Conservation (phyloP, 2,888 invertebrate genomes). For the Eristalis tenax region DNA sequence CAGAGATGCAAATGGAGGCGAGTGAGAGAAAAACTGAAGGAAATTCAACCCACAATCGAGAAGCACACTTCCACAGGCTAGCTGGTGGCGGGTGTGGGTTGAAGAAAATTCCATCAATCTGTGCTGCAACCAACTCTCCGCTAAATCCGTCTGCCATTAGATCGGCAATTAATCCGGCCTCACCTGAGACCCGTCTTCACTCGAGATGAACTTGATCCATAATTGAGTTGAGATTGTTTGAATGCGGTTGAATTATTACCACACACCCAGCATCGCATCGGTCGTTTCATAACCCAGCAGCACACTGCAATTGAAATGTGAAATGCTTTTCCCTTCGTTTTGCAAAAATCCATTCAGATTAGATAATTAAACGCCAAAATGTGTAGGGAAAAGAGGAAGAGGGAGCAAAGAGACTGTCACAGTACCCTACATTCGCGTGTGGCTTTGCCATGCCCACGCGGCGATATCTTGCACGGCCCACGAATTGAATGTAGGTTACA, state of each 20-base stretch:
- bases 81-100: not conserved
- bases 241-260: slow-evolving; percentile 37
- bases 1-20: slow-evolving; percentile 27
- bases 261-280: not conserved
- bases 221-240: slow-evolving; percentile 32
- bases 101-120: slow-evolving; percentile 41
- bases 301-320: not conserved
- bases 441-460: slow-evolving; percentile 26
- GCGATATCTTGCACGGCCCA: not conserved
- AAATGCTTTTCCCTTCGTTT: not conserved
- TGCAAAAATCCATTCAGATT: not conserved
- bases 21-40: not conserved
- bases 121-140: slow-evolving; percentile 46
- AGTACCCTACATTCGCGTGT: slow-evolving; percentile 17
- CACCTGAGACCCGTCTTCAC: slow-evolving; percentile 34
- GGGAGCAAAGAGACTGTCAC: slow-evolving; percentile 12
- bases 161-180: slow-evolving; percentile 51
- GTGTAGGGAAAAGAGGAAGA: not conserved
- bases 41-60: slow-evolving; percentile 53
- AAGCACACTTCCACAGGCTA: slow-evolving; percentile 32
- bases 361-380: not conserved
- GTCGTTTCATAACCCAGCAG: not conserved
- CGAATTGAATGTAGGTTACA: slow-evolving; percentile 27
- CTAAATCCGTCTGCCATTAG: slow-evolving; percentile 61
- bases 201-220: slow-evolving; percentile 67